Percentiles rank a stretch among this genome's conserved stretches.
phyloP scores from a whole-genome alignment of 1,140 invertebrate genomes.

The Drosophila auraria region DNA sequence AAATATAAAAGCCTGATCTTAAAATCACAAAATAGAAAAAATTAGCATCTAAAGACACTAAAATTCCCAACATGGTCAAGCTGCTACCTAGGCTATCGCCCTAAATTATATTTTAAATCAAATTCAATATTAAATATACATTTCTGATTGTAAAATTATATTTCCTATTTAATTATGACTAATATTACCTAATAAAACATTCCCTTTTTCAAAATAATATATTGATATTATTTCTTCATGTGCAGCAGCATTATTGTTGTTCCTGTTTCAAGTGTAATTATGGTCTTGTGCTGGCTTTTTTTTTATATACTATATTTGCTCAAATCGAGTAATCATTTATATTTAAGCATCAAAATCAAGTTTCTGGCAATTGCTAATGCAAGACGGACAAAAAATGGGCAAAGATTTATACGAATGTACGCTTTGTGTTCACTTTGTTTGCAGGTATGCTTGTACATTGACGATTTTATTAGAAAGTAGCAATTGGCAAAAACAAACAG shows the following conservation, averaged over 20 bases:
- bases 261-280: conserved; percentile 36
- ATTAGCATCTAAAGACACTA: too few relatives aligned
- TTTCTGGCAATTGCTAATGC: conserved; percentile 74
- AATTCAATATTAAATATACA: too few relatives aligned
- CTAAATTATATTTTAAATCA: too few relatives aligned
- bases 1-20: too few relatives aligned
- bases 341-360: conserved; percentile 79
- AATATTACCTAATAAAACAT: too few relatives aligned
- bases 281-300: conserved; percentile 17
- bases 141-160: too few relatives aligned
- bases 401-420: conserved; percentile 58
- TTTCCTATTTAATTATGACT: too few relatives aligned
- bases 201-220: too few relatives aligned
- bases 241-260: conserved; percentile 27
- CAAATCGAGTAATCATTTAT: conserved; percentile 72
- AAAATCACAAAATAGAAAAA: too few relatives aligned
- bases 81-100: too few relatives aligned
- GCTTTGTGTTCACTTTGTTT: conserved; percentile 10
- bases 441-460: conserved; percentile 27
- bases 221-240: neutral
- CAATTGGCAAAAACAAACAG: conserved; percentile 49
- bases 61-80: too few relatives aligned
- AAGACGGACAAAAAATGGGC: conserved; percentile 51
- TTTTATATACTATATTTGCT: conserved; percentile 37
- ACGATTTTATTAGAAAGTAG: conserved; percentile 53